Percentiles rank a stretch among this genome's conserved stretches.
Conservation (phyloP, 2,888 invertebrate species). For the Zonitis immaculata region DNA sequence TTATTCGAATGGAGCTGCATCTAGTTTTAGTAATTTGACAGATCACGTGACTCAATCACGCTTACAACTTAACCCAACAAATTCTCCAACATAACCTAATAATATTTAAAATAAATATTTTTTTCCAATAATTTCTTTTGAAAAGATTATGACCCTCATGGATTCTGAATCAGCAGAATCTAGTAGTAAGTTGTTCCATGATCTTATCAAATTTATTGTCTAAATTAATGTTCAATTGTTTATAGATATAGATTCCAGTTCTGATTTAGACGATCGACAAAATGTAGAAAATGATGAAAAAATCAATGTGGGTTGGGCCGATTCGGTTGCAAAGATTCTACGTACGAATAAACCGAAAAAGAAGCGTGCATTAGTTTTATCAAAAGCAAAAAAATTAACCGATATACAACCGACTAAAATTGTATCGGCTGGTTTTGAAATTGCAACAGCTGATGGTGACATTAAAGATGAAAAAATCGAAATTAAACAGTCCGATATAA, state of each 20-base stretch:
- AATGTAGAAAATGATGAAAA: conserved; percentile 3
- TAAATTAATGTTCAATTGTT: no score
- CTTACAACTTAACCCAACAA: no score
- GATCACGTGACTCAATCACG: no score
- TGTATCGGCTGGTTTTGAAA: conserved; percentile 59
- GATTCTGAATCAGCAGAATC: no score
- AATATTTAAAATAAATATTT: no score
- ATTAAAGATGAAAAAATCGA: conserved; percentile 48
- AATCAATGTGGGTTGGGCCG: conserved; percentile 73
- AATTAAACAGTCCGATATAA: conserved; percentile 37
- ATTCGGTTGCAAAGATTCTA: conserved; percentile 75
- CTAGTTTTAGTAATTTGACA: no score
- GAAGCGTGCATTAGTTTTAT: conserved; percentile 70
- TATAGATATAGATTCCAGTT: neutral
- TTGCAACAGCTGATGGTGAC: conserved; percentile 54
- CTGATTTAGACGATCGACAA: neutral
- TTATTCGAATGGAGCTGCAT: no score
- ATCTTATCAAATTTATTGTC: no score
- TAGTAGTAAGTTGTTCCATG: no score
- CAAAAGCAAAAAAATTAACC: conserved; percentile 71
- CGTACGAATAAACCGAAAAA: conserved; percentile 68
- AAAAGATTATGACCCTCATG: no score
- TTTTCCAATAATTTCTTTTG: no score
- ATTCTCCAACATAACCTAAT: no score
- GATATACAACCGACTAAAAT: conserved; percentile 51